Evolutionary conservation across 2,888 invertebrate genomes (phyloP).

Genomic region (Suillia variegata): DNA sequence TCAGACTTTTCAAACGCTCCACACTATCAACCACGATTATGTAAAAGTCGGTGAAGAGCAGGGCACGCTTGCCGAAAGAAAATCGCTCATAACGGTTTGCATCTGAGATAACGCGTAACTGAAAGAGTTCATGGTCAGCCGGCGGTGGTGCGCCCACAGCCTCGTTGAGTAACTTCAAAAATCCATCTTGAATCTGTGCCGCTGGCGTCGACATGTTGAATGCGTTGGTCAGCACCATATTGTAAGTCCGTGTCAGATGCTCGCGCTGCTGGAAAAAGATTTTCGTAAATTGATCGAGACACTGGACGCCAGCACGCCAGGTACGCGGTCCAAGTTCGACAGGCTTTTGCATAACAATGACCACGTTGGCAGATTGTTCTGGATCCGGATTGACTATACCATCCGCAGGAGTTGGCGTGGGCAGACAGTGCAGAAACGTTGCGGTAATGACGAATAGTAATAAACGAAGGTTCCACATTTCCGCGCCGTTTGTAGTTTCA

Average conservation of each 20-base stretch:
- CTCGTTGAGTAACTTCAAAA: conserved; percentile 48
- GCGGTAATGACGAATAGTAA: no score
- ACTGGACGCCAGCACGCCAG: conserved; percentile 52
- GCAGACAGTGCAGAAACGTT: no score
- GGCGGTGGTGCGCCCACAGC: conserved; percentile 28
- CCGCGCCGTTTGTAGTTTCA: no score
- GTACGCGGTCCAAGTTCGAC: conserved; percentile 42
- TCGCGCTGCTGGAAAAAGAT: conserved; percentile 46
- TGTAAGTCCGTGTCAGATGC: conserved; percentile 44
- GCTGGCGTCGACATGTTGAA: conserved; percentile 56
- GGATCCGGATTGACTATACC: conserved; percentile 46
- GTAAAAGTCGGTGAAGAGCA: conserved; percentile 51
- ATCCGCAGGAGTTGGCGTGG: background rate
- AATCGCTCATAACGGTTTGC: conserved; percentile 11
- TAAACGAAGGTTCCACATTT: no score
- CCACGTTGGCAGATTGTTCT: conserved; percentile 46
- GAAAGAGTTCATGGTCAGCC: conserved; percentile 34
- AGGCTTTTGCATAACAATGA: conserved; percentile 44
- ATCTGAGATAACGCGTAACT: conserved; percentile 49
- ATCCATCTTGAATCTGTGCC: conserved; percentile 54
- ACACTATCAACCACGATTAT: conserved; percentile 52
- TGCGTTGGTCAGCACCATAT: conserved; percentile 47
- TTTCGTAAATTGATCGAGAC: conserved; percentile 45
- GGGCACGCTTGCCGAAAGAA: conserved; percentile 30
- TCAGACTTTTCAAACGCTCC: conserved; percentile 35